phyloP scores from a whole-genome alignment of 2,797 vertebrate species.

The Dallia pectoralis region DNA sequence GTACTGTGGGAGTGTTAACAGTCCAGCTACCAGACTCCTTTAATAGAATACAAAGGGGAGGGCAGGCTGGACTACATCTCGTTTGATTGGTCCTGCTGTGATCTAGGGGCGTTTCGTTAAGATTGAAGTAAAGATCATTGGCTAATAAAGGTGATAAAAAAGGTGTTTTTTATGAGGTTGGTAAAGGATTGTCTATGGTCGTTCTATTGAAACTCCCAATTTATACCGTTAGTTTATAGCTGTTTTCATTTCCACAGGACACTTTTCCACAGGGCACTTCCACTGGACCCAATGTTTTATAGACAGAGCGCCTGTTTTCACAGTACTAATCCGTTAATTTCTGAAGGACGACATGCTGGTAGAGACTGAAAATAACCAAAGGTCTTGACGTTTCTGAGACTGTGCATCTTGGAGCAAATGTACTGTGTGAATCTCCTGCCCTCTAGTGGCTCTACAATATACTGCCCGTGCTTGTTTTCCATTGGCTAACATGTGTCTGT shows the following conservation, averaged over 20 bases:
- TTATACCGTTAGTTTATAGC: no score
- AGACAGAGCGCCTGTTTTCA: neutral
- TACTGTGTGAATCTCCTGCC: slow-evolving; percentile 25
- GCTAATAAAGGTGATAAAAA: no score
- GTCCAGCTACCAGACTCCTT: slow-evolving; percentile 28
- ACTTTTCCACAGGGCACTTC: neutral
- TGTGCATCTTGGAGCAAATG: neutral
- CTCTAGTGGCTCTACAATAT: slow-evolving; percentile 43
- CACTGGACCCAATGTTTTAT: no score
- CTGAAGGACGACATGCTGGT: neutral
- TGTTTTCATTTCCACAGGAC: no score
- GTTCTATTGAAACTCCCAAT: neutral
- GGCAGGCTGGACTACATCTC: slow-evolving; percentile 32
- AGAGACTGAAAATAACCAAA: neutral
- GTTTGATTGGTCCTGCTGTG: no score
- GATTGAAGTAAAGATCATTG: neutral
- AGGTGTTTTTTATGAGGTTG: no score
- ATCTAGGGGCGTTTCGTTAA: neutral
- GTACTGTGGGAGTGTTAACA: neutral
- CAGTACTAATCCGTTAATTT: neutral
- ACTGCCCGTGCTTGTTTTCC: neutral
- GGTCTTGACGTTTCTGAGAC: neutral
- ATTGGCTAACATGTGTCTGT: slow-evolving; percentile 18
- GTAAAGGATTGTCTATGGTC: no score
- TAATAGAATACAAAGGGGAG: slow-evolving; percentile 21